Evolutionary conservation across 2,888 invertebrate genomes (phyloP), one percentile per base, ranked within the genome.

Genomic region (Kryphioiulus occultus): DNA sequence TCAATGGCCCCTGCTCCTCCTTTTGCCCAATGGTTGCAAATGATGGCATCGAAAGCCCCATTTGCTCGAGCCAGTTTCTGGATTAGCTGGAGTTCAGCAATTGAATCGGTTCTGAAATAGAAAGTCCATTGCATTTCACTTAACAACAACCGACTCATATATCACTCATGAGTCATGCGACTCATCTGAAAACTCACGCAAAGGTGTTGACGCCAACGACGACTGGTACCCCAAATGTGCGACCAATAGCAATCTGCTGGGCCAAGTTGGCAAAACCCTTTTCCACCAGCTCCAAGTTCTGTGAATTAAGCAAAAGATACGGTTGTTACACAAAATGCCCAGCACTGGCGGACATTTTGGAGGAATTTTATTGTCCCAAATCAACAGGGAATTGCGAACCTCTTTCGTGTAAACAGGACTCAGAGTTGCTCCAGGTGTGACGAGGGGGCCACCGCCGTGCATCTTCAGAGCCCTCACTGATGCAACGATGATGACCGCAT

Each of bases 391-490:
- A 35, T 59, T 17, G 59, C 22, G 86, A 88, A 92, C 92, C 91
- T 93, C 93, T 88, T 93, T 94, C 0, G 94, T 93, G 91, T 99
- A 99, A 90, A 95, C 97, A 82, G 95, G 94, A 89, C 96, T 95
- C 0, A 99, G 93, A 0, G 97, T 96, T n/a, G 95, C 92, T 1
- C 98, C 98, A 1, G 97, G 95, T 0, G 95, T 94, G 15, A 99
- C 98, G 0, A 95, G 91, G 0, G 98, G 98, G 0, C 99, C 99
- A 85, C 99, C 99, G 42, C 99, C 99, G 92, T 99, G 99, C 98
- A 99, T 98, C 93, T 99, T 99, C 87, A 99, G 94, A 26, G 99
- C 99, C 89, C 99, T 94, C 30, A 99, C 94, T 0, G 99, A 98
- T 0, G 96, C 94, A 68, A 99, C 99, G 83, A 99, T 93, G 0